Base-by-base conservation (phyloP, 2,888 invertebrate species). In the Ichneumon xanthorius region DNA sequence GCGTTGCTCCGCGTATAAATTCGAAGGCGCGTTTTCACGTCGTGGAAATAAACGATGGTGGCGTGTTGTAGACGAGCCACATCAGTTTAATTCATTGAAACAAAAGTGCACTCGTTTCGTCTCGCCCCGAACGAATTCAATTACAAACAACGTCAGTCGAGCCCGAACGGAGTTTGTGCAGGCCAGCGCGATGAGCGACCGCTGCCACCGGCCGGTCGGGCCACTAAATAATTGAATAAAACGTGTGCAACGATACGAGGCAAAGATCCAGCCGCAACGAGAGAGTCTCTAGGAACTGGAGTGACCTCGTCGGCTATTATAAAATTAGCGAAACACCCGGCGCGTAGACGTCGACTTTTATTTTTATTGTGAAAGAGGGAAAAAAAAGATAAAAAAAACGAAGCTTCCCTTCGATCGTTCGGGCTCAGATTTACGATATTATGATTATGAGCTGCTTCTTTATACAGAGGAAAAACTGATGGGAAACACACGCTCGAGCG, bases 71-170 rank as follows among this genome's bases (percentile, higher is more conserved):
- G 33, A 45, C 53, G 78, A 82, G 82, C 82, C 75, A 73, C 70
- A 85, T 82, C 85, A 78, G 73, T 82, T 85, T 82, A 85, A 85
- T 85, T 85, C 67, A 75, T 82, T 85, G 85, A 82, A 85, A 85
- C 82, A 82, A 85, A 85, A 85, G 85, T 85, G 85, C 85, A 85
- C 68, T 58, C 63, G 73, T 61, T 68, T n/a, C 72, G 80, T 83
- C 85, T 85, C 83, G 72, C 55, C 88, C 88, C 88, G 88, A 89
- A 88, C 89, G 89, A 90, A 90, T 90, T 91, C 90, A 91, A 90
- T 91, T 90, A 90, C 84, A 86, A 86, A 84, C 84, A 85, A 80
- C 82, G 79, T 76, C 85, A 45, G 70, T 75, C 22, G 58, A 14
- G 11, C 11, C 58, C 26, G 22, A 70, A 65, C 61, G 53, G 70